Percentiles rank a stretch among this genome's conserved stretches.
Conservation (phyloP, 1,140 invertebrate species). For the Phocides pigmalion region DNA sequence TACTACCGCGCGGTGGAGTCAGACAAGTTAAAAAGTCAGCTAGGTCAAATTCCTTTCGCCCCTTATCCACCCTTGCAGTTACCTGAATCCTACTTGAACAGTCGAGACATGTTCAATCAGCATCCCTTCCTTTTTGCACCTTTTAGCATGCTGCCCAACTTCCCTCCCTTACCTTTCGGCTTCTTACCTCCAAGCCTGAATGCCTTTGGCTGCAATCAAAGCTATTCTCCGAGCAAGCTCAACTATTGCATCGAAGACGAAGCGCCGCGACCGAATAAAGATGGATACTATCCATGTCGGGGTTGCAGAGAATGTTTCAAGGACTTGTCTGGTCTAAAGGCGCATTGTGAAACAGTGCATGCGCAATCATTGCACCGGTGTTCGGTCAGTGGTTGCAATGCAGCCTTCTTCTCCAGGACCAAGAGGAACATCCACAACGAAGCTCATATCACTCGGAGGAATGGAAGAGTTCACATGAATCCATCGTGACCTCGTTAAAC, state of each 20-base stretch:
- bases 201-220: conserved; percentile 61
- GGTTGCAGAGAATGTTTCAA: conserved; percentile 86
- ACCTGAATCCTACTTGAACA: conserved; percentile 74
- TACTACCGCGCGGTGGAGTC: conserved; percentile 70
- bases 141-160: conserved; percentile 81
- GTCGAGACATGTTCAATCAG: conserved; percentile 72
- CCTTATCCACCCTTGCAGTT: conserved; percentile 72
- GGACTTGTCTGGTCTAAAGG: conserved; percentile 85
- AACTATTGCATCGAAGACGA: conserved; percentile 85
- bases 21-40: conserved; percentile 63
- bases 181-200: conserved; percentile 73
- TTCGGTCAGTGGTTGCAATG: conserved; percentile 87
- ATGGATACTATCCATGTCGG: conserved; percentile 87
- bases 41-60: conserved; percentile 59
- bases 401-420: conserved; percentile 89
- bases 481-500: conserved; percentile 58
- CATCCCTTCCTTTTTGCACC: conserved; percentile 78
- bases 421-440: conserved; percentile 88
- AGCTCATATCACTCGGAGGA: conserved; percentile 78
- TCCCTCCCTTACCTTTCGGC: conserved; percentile 74
- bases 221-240: conserved; percentile 64
- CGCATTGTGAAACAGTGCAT: conserved; percentile 87
- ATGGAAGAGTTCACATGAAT: conserved; percentile 55
- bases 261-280: conserved; percentile 84
- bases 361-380: conserved; percentile 86